Evolutionary conservation across 2,888 invertebrate genomes (phyloP), one percentile per base, ranked within the genome.

Genomic region (Trachelus stipa): DNA sequence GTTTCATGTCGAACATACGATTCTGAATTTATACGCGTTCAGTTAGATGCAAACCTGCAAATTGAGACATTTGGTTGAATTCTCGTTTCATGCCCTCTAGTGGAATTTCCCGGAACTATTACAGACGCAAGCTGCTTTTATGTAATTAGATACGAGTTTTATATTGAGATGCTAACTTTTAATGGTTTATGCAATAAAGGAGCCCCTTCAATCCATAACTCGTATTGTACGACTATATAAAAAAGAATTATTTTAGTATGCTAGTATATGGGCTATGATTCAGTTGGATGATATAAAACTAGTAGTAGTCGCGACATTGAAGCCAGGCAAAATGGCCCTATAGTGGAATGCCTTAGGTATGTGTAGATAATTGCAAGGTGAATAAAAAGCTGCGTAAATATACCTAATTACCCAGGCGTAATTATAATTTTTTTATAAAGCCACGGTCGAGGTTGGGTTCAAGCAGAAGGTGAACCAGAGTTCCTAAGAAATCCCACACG

Each of bases 401-500:
- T 71, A 71, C 31, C 71, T 71, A 71, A 71, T 71, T 71, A 71
- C 15, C 71, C 71, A 34, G 71, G 15, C 31, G 71, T 71, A 71
- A 71, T 71, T 40, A 75, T 68, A 23, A 75, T 35, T 75, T 40
- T 31, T 73, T n/a, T 73, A 34, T 23, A 73, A 73, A 73, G 23
- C 34, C 74, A 74, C 3, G 34, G 74, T 74, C 37, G 34, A 79
- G 76, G 75, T 34, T 11, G 23, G 11, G 56, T 33, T 68, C 73
- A 68, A 69, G 76, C 74, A 35, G 81, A 83, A 83, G 85, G 84
- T 82, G 82, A 87, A 82, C 78, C 81, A 79, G 82, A 79, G 84
- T 82, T 82, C 83, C 81, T 79, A 79, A 83, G 83, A 86, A 85
- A 85, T 83, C 85, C 79, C 85, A 83, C 80, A 85, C 86, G 86